Evolutionary conservation across 2,888 invertebrate genomes (phyloP), one percentile per base, ranked within the genome.

Genomic region (Dasypogon diadema): DNA sequence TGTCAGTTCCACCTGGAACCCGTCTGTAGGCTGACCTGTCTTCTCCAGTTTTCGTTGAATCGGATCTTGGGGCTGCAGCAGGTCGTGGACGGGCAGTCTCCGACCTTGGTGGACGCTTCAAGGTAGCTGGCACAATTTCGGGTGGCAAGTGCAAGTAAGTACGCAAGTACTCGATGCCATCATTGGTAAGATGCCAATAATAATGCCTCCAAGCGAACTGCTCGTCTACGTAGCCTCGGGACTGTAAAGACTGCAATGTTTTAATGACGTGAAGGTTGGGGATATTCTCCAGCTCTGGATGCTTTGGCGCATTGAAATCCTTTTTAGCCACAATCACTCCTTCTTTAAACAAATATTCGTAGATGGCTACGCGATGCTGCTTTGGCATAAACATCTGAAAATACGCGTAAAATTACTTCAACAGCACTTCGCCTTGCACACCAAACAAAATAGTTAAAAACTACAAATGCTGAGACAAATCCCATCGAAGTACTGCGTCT

Each of bases 151-250:
- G 98, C 79, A 99, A 90, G 88, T 94, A 98, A 83, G 94, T 94
- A 80, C 99, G 90, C 80, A 99, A 89, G 87, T 97, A 99, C 85
- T 96, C 95, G 85, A 99, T 99, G 81, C 99, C 99, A 83, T 98
- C 97, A 85, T 99, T 99, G 80, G 98, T 99, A 81, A 99, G 89
- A 87, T 86, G 92, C 98, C 99, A 99, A 87, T 99, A 99, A 84
- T 95, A 99, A 87, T 99, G 99, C 83, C 99, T 92, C 99, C 99
- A 99, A 2, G 99, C 98, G 87, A 99, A 99, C 88, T 99, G 99
- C 89, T 99, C 99, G 87, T 95, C 96, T n/a, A 99, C 99, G 83
- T 92, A 95, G 77, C 98, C 99, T 85, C 95, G 91, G 2, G 99
- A 99, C 87, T 98, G 98, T 81, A 99, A 88, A 6, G 97, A 97